These are phyloP conservation scores for Eulithis testata DNA, from an alignment of 2,888 invertebrate genomes.

Conservation along the genomic window DNA sequence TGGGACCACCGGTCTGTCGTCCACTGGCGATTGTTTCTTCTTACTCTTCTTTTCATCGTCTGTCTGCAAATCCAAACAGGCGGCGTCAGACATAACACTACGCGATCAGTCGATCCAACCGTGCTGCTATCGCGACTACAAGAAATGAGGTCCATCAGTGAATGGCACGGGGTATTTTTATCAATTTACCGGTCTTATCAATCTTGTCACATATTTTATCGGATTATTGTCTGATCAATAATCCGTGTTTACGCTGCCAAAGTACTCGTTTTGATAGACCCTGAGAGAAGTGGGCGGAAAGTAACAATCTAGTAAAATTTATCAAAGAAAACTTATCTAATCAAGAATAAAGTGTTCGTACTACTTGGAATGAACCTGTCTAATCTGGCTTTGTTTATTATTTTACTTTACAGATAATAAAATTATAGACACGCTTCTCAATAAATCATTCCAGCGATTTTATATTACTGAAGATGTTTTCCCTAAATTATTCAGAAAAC, in stretches of 20 bases:
- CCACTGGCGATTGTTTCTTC: constrained; percentile 77
- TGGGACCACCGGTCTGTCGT: constrained; percentile 76
- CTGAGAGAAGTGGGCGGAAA: constrained; percentile 15
- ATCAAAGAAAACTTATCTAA: constrained; percentile 5
- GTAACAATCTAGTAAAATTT: constrained; percentile 1
- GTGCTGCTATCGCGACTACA: constrained; percentile 31
- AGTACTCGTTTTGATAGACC: constrained; percentile 19
- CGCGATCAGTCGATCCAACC: constrained; percentile 32
- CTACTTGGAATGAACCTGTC: not conserved
- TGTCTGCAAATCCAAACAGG: constrained; percentile 66
- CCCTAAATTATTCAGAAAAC: not conserved
- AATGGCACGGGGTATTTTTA: constrained; percentile 51
- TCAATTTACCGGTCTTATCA: constrained; percentile 71
- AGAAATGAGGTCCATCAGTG: constrained; percentile 19
- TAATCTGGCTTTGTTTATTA: constrained; percentile 1
- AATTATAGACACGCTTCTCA: too few relatives aligned
- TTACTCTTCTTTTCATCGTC: constrained; percentile 81
- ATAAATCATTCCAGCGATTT: too few relatives aligned
- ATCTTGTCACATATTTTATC: constrained; percentile 69
- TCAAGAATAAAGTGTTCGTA: not conserved
- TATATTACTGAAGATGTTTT: too few relatives aligned
- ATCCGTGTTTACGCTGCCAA: constrained; percentile 48
- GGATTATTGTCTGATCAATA: constrained; percentile 70
- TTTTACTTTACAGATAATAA: too few relatives aligned
- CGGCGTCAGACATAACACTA: constrained; percentile 65